These are phyloP conservation scores for Parazoanthus swiftii DNA, from an alignment of 92 coral and sea anemone species.

Conservation along the genomic window DNA sequence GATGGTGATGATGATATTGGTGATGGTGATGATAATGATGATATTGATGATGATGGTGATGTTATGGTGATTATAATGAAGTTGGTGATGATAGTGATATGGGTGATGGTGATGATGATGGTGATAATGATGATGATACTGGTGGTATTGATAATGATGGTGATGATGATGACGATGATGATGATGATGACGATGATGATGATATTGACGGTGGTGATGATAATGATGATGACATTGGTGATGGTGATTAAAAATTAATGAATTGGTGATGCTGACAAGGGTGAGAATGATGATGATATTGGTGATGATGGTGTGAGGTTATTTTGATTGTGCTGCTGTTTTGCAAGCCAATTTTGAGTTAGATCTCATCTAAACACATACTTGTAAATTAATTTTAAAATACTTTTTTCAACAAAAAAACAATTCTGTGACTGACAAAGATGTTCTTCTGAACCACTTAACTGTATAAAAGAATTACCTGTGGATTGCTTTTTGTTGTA, in stretches of 20 bases:
- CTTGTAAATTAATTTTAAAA: too few relatives aligned
- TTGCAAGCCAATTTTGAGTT: too few relatives aligned
- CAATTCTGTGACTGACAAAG: too few relatives aligned
- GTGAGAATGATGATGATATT: not conserved
- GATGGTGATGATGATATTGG: too few relatives aligned
- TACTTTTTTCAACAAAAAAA: too few relatives aligned
- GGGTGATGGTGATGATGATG: not conserved
- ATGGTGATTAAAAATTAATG: too few relatives aligned
- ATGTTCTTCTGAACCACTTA: too few relatives aligned
- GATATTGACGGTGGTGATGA: not conserved
- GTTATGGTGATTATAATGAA: not conserved
- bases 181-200: not conserved
- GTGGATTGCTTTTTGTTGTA: not conserved
- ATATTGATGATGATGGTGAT: not conserved
- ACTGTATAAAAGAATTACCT: not conserved
- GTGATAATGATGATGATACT: not conserved
- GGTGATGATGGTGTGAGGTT: not conserved
- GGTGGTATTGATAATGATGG: slow-evolving; percentile 1
- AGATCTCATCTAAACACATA: too few relatives aligned
- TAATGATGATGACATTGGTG: not conserved
- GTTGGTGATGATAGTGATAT: not conserved
- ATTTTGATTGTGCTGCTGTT: not conserved
- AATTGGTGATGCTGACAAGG: not conserved
- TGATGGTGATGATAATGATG: not conserved
- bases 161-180: slow-evolving; percentile 3